Conservation (phyloP, 2,888 invertebrate genomes). For the Pterostichus niger region DNA sequence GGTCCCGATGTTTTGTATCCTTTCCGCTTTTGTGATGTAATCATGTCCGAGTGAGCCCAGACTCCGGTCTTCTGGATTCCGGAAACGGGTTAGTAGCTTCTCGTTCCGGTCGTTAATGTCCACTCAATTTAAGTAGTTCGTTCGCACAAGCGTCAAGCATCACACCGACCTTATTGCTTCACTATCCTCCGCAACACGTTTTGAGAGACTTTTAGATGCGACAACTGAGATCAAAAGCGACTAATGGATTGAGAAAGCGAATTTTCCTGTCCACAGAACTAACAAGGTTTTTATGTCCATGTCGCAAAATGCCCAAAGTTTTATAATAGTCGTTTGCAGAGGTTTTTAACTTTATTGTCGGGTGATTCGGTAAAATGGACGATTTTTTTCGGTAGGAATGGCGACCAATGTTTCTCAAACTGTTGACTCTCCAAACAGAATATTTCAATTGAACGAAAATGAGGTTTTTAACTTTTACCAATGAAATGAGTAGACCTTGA, state of each 20-base stretch:
- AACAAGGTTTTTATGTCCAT: not conserved
- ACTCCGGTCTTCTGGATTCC: not conserved
- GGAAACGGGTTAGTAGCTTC: not conserved
- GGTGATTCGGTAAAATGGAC: not conserved
- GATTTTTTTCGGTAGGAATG: not conserved
- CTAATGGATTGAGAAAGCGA: not conserved
- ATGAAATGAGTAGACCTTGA: too few relatives aligned
- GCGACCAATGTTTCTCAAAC: too few relatives aligned
- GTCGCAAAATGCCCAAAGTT: not conserved
- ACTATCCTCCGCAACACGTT: too few relatives aligned
- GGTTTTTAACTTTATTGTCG: not conserved
- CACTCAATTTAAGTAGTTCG: conserved; percentile 43
- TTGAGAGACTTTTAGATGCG: too few relatives aligned
- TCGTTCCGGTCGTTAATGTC: conserved; percentile 17
- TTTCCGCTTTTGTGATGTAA: too few relatives aligned
- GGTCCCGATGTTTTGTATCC: too few relatives aligned
- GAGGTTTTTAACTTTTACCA: too few relatives aligned
- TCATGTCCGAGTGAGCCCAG: too few relatives aligned
- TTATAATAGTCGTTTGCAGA: conserved; percentile 8
- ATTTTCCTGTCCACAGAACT: not conserved
- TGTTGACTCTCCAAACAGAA: too few relatives aligned
- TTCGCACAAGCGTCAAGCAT: not conserved
- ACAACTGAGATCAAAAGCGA: too few relatives aligned
- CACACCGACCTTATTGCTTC: too few relatives aligned
- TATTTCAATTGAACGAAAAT: too few relatives aligned